Conservation (phyloP, 2,113 vertebrate species). For the Sula dactylatra region DNA sequence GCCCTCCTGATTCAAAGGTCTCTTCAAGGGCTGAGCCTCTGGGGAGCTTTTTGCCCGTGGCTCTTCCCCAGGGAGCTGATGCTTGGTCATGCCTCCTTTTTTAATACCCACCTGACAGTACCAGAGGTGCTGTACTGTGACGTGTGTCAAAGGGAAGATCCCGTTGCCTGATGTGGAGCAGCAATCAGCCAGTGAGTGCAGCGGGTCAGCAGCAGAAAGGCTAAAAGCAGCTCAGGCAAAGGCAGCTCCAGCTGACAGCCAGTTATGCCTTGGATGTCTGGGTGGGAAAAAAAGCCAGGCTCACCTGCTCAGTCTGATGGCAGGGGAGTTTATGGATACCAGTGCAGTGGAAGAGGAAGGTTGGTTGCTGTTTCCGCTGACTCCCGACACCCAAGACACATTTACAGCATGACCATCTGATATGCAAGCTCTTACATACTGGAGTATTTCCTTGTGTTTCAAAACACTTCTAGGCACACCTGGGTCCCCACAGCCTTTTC, state of each 20-base stretch:
- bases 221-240: background rate
- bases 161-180: rapidly evolving
- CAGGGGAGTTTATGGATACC: background rate
- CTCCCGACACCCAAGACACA: background rate
- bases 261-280: background rate
- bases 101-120: background rate
- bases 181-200: background rate
- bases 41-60: background rate
- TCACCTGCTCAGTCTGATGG: background rate
- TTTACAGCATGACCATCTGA: background rate
- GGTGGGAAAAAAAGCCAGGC: background rate
- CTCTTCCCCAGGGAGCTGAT: background rate
- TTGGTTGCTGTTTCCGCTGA: background rate
- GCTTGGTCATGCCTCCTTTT: background rate
- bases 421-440: rapidly evolving
- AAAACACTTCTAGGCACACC: background rate
- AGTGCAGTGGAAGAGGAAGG: background rate
- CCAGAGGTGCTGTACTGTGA: background rate
- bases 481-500: background rate
- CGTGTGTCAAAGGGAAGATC: background rate
- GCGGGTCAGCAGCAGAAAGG: background rate
- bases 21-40: background rate
- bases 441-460: background rate
- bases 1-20: background rate
- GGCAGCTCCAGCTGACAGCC: background rate